phyloP scores from a whole-genome alignment of 2,888 invertebrate species.

The Melanophora roralis region DNA sequence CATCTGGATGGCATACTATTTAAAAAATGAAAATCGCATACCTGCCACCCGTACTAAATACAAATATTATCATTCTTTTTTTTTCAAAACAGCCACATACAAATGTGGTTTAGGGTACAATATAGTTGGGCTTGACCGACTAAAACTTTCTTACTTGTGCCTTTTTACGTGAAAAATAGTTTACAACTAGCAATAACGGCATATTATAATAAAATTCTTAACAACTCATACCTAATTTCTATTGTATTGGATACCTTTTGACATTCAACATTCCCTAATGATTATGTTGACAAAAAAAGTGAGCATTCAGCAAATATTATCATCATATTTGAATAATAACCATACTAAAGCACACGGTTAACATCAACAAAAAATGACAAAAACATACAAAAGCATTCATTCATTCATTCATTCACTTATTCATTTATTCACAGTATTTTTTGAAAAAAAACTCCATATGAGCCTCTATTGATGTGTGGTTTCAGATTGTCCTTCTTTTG shows the following conservation, averaged over 20 bases:
- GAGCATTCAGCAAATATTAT: constrained; percentile 53
- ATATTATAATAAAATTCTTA: constrained; percentile 11
- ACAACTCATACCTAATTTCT: constrained; percentile 3
- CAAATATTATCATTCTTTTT: no score
- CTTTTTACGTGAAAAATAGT: no score
- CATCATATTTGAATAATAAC: constrained; percentile 48
- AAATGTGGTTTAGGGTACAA: no score
- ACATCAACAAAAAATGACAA: no score
- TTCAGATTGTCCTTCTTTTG: constrained; percentile 50
- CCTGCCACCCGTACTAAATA: no score
- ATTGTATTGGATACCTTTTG: constrained; percentile 47
- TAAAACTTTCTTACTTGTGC: no score
- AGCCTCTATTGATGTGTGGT: constrained; percentile 51
- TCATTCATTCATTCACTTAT: constrained; percentile 4
- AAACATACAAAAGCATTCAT: neutral
- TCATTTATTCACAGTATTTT: neutral
- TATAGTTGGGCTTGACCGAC: no score
- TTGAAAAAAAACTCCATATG: constrained; percentile 33
- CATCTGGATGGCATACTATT: no score
- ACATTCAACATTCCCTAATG: neutral
- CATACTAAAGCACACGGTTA: constrained; percentile 47
- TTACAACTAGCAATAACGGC: no score
- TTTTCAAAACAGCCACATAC: no score
- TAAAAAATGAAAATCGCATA: no score
- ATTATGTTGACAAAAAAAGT: constrained; percentile 20